Conservation (phyloP, 2,888 invertebrate species). For the Chironomus tentans region DNA sequence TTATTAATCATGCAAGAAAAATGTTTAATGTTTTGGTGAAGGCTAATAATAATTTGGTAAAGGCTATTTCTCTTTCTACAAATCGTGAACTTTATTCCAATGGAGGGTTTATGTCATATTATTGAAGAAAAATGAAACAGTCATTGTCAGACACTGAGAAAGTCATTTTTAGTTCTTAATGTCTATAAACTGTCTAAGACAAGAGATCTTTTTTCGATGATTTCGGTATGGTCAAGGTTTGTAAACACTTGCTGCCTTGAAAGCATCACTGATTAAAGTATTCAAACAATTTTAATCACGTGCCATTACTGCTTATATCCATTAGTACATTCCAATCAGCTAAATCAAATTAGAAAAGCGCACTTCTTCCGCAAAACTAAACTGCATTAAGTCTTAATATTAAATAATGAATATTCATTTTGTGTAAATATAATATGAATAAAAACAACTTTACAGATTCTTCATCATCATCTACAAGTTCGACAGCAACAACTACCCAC, state of each 20-base stretch:
- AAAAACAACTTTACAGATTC: slow-evolving; percentile 21
- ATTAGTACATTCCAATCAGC: too few species aligned
- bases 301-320: too few species aligned
- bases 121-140: neutral
- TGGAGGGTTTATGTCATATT: neutral
- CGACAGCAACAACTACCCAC: slow-evolving; percentile 7
- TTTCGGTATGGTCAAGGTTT: too few species aligned
- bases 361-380: too few species aligned
- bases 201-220: too few species aligned
- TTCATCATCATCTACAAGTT: neutral
- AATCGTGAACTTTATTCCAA: too few species aligned
- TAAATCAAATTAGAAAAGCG: too few species aligned
- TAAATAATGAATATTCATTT: neutral
- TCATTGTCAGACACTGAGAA: neutral
- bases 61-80: too few species aligned
- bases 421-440: neutral
- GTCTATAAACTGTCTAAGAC: too few species aligned
- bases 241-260: too few species aligned
- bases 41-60: neutral
- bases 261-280: too few species aligned
- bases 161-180: neutral
- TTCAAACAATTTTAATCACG: too few species aligned
- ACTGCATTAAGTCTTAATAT: neutral
- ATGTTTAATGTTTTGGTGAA: neutral
- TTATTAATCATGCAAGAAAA: neutral